Evolutionary conservation across 2,113 vertebrate species (phyloP).

Genomic region (Theristicus caerulescens): DNA sequence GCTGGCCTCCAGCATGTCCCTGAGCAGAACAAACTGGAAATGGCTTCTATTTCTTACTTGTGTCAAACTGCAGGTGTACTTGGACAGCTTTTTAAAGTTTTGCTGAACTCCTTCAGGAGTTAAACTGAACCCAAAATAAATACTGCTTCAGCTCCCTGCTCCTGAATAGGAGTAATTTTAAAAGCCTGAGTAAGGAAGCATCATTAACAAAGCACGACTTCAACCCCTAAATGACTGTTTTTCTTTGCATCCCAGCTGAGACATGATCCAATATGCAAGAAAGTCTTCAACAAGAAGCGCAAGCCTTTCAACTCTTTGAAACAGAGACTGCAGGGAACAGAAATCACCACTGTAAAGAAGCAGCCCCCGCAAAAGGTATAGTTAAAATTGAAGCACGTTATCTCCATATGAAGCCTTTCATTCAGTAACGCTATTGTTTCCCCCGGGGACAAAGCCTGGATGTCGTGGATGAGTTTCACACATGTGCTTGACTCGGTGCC

Average conservation of each 20-base stretch:
- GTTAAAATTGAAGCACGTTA: neutral
- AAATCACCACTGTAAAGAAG: conserved; percentile 19
- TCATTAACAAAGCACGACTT: neutral
- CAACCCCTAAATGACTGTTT: neutral
- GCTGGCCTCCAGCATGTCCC: neutral
- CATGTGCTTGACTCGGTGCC: neutral
- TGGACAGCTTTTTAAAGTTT: neutral
- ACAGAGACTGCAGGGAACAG: conserved; percentile 59
- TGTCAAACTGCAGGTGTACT: neutral
- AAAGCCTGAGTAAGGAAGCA: neutral
- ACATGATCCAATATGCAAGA: conserved; percentile 61
- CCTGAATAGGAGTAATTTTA: neutral
- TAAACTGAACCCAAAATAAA: neutral
- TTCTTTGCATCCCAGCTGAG: conserved; percentile 46
- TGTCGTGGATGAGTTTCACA: neutral
- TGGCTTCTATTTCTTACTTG: neutral
- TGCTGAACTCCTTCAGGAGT: neutral
- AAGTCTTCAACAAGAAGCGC: conserved; percentile 62
- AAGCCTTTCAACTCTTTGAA: conserved; percentile 69
- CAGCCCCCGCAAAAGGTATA: conserved; percentile 19
- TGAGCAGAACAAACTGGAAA: neutral
- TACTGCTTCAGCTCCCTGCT: neutral
- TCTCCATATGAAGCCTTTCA: neutral
- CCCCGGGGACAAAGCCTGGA: conserved; percentile 15
- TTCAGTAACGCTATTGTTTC: neutral